Percentiles rank a stretch among this genome's conserved stretches.
Conservation (phyloP, 23 tunicate species). For the Trididemnum miniatum region DNA sequence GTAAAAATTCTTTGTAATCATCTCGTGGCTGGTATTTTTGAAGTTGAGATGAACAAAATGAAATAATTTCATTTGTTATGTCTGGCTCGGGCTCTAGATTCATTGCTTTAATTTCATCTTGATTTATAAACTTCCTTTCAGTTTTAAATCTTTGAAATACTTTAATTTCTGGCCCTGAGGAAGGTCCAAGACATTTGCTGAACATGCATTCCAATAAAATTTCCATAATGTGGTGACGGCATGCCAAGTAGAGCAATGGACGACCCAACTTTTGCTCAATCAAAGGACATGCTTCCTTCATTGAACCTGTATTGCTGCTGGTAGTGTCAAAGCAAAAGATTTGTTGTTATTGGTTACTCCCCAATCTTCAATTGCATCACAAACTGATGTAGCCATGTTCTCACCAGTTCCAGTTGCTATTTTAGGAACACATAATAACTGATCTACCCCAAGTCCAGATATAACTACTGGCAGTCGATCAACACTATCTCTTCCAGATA, state of each 20-base stretch:
- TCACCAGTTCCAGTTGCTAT: background rate
- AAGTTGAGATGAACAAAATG: background rate
- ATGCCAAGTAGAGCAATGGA: constrained; percentile 2
- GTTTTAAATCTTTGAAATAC: constrained; percentile 10
- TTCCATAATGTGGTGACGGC: constrained; percentile 27
- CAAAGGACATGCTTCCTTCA: background rate
- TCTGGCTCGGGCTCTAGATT: background rate
- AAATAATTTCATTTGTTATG: background rate
- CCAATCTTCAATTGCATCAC: background rate
- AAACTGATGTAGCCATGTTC: background rate
- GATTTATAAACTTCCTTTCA: background rate
- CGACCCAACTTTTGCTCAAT: constrained; percentile 2
- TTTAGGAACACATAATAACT: background rate
- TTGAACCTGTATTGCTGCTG: background rate
- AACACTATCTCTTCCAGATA: background rate
- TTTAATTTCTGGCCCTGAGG: background rate
- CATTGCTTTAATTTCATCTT: background rate
- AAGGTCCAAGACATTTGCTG: background rate
- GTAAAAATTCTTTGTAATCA: constrained; percentile 2
- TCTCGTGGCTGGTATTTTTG: background rate
- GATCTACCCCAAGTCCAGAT: background rate
- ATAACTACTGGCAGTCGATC: background rate
- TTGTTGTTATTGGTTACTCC: background rate
- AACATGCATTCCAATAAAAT: background rate
- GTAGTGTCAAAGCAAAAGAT: background rate